Conservation (phyloP, 1,140 invertebrate genomes). For the Antheraea mylitta region DNA sequence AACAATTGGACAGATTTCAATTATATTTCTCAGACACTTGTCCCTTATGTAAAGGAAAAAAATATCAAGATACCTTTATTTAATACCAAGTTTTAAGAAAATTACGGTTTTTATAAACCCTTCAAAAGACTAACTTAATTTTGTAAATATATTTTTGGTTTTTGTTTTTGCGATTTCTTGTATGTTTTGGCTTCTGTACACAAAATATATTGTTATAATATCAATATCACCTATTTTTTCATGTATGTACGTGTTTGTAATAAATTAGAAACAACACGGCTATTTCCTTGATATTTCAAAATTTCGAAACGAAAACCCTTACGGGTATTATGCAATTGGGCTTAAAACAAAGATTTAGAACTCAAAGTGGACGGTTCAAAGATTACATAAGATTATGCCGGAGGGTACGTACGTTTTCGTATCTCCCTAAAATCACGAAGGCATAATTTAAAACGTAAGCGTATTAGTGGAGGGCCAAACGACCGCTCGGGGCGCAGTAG, state of each 20-base stretch:
- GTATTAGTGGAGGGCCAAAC: slow-evolving; percentile 44
- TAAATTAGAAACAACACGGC: not conserved
- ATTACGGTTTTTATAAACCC: too few relatives aligned
- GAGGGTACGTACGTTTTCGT: slow-evolving; percentile 46
- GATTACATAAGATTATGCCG: slow-evolving; percentile 37
- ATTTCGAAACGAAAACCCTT: slow-evolving; percentile 15
- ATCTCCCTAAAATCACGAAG: slow-evolving; percentile 58
- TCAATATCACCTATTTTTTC: too few relatives aligned
- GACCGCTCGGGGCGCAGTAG: slow-evolving; percentile 30
- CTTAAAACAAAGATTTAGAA: slow-evolving; percentile 52
- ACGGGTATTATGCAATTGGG: slow-evolving; percentile 40
- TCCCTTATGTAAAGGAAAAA: too few relatives aligned
- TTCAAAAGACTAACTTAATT: too few relatives aligned
- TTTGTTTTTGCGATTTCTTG: too few relatives aligned
- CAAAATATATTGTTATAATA: not conserved
- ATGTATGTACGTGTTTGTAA: too few relatives aligned
- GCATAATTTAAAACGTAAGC: slow-evolving; percentile 51
- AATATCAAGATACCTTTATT: too few relatives aligned
- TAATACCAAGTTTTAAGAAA: too few relatives aligned
- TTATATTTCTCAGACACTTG: too few relatives aligned
- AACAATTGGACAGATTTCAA: too few relatives aligned
- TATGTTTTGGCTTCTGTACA: too few relatives aligned
- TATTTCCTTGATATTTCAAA: not conserved
- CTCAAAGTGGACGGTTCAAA: slow-evolving; percentile 44
- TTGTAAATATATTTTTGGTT: too few relatives aligned